Conservation (phyloP, 2,113 vertebrate genomes). For the Sciurus niger region DNA sequence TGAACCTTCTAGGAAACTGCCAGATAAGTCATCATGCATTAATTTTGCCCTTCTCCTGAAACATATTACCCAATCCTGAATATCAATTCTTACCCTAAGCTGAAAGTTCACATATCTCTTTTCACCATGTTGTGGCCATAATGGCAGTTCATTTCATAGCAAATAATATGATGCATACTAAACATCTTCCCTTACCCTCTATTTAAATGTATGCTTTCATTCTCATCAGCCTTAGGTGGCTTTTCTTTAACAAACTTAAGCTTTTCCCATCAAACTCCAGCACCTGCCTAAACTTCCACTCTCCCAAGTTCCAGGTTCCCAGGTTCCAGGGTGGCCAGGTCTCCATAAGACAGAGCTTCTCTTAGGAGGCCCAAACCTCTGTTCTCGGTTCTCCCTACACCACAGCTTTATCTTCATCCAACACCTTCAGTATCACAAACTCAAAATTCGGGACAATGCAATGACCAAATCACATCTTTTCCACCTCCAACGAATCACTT, state of each 20-base stretch:
- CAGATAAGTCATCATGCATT: neutral
- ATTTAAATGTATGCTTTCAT: neutral
- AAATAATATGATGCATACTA: neutral
- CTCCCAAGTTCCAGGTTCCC: neutral
- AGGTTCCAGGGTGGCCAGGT: neutral
- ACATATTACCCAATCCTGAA: neutral
- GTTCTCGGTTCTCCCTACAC: neutral
- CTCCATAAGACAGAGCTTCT: neutral
- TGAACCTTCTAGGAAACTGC: neutral
- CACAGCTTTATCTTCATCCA: neutral
- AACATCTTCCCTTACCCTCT: neutral
- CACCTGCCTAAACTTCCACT: neutral
- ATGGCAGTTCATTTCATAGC: neutral
- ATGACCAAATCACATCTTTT: neutral
- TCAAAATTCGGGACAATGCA: neutral
- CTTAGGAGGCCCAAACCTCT: neutral
- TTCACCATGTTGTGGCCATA: neutral
- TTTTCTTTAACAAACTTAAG: neutral
- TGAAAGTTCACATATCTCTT: neutral
- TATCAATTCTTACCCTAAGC: neutral
- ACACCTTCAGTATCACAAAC: neutral
- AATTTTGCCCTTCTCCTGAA: constrained; percentile 2
- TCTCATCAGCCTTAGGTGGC: neutral
- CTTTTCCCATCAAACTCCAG: neutral
- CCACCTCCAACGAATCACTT: neutral